Evolutionary conservation across 2,113 vertebrate genomes (phyloP), one percentile per base, ranked within the genome.

Genomic region (Corvus cornix): DNA sequence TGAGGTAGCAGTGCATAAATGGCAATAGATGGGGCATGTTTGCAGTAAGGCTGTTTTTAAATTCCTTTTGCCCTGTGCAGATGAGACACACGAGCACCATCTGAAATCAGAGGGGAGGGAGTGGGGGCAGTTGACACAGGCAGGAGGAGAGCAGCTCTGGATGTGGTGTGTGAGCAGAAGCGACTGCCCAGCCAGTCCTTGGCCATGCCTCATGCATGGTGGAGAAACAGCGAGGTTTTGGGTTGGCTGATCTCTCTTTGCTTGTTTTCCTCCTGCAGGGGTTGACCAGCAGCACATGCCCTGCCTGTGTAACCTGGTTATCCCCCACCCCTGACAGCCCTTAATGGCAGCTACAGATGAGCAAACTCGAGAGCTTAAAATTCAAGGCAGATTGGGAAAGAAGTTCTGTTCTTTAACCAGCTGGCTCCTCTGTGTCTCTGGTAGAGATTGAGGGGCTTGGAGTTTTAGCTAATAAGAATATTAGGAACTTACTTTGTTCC

Each of bases 401-500:
- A 66, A 59, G 39, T 70, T 90, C 21, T 74, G 48, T 59, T 73
- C 75, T 41, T 41, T 67, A 37, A 56, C 26, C 76, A 72, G 73
- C 64, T 84, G 68, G 31, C 60, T 52, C 60, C n/a, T 80, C 75
- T 41, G 21, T 69, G 51, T 48, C 82, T 88, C 39, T 78, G 41
- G 49, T 43, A 90, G 55, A 90, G 43, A 30, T 4, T 48, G 67
- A 79, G 56, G n/a, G 33, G 9, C 63, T 31, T 35, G 41, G 33
- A 0, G 19, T 43, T 35, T 76, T 90, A 28, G 15, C 17, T 91
- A 41, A 19, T 43, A 93, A 96, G 68, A 89, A 22, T 91, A 80
- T 31, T 58, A 44, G 68, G 84, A 93, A 95, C 37, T 86, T 91
- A 79, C 17, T 92, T 92, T 96, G 66, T 96, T 97, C 84, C 77